Evolutionary conservation across 2,113 vertebrate genomes (phyloP).

Genomic region (Corythornis cristatus): DNA sequence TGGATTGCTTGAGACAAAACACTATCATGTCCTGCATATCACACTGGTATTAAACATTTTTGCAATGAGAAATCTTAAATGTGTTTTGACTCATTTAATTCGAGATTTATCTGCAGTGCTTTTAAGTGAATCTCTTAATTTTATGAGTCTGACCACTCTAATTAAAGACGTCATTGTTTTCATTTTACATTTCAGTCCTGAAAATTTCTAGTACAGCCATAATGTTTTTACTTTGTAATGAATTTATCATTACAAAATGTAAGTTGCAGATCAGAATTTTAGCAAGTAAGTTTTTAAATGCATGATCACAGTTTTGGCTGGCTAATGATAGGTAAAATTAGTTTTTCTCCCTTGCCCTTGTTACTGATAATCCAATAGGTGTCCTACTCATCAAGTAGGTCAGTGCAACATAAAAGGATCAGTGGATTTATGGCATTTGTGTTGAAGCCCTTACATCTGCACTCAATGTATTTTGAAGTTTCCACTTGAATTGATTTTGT

Average conservation of each 20-base stretch:
- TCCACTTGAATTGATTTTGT: background rate
- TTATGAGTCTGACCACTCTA: background rate
- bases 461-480: background rate
- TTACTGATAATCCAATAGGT: background rate
- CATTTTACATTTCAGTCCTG: background rate
- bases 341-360: background rate
- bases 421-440: background rate
- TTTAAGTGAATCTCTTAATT: constrained; percentile 19
- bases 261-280: background rate
- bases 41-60: constrained; percentile 17
- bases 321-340: background rate
- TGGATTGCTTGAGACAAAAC: no score
- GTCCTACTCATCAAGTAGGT: background rate
- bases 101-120: background rate
- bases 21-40: no score
- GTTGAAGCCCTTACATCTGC: background rate
- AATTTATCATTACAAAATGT: background rate
- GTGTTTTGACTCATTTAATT: constrained; percentile 55
- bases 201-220: background rate
- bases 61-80: constrained; percentile 12
- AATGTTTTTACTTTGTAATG: background rate
- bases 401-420: background rate
- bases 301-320: background rate
- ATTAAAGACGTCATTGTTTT: constrained; percentile 30
- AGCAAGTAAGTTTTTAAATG: background rate